A percentile compares a stretch with the other conserved stretches of the same genome.
Conservation (phyloP, 2,113 vertebrate species). For the Taxidea taxus region DNA sequence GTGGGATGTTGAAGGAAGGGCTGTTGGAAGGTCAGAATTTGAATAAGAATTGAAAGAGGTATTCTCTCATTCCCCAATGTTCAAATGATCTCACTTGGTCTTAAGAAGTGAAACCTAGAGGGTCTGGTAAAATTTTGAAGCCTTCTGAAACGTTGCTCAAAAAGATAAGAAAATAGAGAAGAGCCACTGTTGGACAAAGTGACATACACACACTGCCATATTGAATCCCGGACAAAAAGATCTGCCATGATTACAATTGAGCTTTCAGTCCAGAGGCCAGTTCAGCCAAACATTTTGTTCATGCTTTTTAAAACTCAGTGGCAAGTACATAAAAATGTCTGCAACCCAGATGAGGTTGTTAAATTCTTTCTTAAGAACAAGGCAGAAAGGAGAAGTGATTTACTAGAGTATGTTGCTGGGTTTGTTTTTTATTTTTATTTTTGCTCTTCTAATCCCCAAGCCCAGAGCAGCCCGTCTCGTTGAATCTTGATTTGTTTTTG, state of each 20-base stretch:
- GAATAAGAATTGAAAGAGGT: conserved; percentile 23
- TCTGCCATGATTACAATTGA: background rate
- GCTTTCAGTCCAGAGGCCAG: conserved; percentile 31
- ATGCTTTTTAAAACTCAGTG: conserved; percentile 63
- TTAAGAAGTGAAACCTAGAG: conserved; percentile 10
- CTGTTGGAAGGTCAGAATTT: background rate
- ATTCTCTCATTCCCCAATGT: background rate
- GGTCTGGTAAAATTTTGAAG: conserved; percentile 27
- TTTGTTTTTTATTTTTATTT: conserved; percentile 75
- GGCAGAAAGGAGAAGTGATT: conserved; percentile 67
- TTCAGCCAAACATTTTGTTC: conserved; percentile 44
- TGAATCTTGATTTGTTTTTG: conserved; percentile 76
- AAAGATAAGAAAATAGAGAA: background rate
- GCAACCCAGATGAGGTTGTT: conserved; percentile 62
- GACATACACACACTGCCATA: background rate
- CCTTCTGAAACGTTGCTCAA: background rate
- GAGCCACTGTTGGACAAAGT: background rate
- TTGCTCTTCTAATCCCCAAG: conserved; percentile 72
- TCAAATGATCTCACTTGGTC: background rate
- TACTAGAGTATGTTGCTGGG: conserved; percentile 52
- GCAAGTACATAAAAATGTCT: conserved; percentile 70
- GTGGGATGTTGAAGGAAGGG: background rate
- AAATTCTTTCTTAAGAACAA: conserved; percentile 67
- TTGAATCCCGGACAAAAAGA: conserved; percentile 3
- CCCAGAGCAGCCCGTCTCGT: conserved; percentile 48